Percentiles rank a stretch among this genome's conserved stretches.
Conservation (phyloP, 1,140 invertebrate genomes). For the Tribolium castaneum region DNA sequence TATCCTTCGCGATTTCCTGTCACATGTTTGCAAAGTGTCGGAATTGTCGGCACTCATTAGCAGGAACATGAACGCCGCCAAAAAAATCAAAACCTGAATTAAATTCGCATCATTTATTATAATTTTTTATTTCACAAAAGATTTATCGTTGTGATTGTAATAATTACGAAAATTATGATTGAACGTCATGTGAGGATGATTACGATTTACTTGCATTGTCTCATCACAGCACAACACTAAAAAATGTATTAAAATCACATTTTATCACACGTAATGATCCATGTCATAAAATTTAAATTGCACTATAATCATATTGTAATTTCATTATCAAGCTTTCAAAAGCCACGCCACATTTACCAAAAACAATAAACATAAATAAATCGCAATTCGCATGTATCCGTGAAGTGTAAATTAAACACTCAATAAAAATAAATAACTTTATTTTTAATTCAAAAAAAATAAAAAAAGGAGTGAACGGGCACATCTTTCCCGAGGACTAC, state of each 20-base stretch:
- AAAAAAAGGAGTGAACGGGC: too few species aligned
- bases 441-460: not conserved
- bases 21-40: not conserved
- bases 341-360: not conserved
- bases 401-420: not conserved
- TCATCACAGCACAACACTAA: not conserved
- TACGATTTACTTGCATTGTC: not conserved
- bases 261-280: not conserved
- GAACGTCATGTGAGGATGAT: not conserved
- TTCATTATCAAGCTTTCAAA: not conserved
- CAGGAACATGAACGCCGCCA: not conserved
- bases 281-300: not conserved
- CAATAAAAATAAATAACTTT: not conserved
- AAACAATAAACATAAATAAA: not conserved
- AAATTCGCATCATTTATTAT: not conserved
- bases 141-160: not conserved
- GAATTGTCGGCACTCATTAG: not conserved
- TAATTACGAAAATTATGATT: not conserved
- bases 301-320: not conserved
- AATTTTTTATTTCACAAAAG: not conserved
- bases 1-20: constrained; percentile 18
- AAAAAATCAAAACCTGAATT: not conserved
- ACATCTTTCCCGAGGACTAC: too few species aligned
- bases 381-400: not conserved
- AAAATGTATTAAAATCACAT: not conserved